Evolutionary conservation across 1,140 invertebrate species (phyloP), one percentile per base, ranked within the genome.

Genomic region (Ectropis grisescens): DNA sequence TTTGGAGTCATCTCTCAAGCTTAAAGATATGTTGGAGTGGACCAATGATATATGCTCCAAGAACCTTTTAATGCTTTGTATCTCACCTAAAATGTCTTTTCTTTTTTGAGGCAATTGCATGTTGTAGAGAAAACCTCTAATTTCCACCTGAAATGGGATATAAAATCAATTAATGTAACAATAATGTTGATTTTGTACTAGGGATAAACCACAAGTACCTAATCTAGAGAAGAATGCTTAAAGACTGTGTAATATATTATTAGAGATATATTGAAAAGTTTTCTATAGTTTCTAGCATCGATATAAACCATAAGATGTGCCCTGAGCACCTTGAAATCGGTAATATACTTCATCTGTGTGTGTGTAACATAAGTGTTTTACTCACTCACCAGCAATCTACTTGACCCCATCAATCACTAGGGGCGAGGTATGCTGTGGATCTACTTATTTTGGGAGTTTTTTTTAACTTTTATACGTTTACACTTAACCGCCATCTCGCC

Each of bases 91-190:
- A 27, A 59, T 45, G 44, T 87, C 84, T 8, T 87, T 65, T 7
- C 56, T 47, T 58, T 85, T 85, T 53, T 78, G 83, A 43, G 89
- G 75, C 13, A 90, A 88, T 12, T 87, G 86, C 9, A 85, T 54
- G 54, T 87, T 89, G 46, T 85, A 82, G 36, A 91, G 82, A 41
- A 90, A 84, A 15, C 86, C 84, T 46, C 83, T 79, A 13, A 89
- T 76, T 38, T 86, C 87, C 10, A 90, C 53, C 74, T 79, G 39
- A 16, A 64, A 36, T 24, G 19, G 11, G 3, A 4, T 19, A 19
- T 14, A 26, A 2, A 37, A 23, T 22, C n/a, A n/a, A n/a, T n/a
- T n/a, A n/a, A n/a, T n/a, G n/a, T n/a, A n/a, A n/a, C n/a, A 11
- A 2, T 33, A 24, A 26, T 7, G 1, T 24, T 1, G 31, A 11